Evolutionary conservation across 2,113 vertebrate genomes (phyloP).

Genomic region (Setophaga petechia): DNA sequence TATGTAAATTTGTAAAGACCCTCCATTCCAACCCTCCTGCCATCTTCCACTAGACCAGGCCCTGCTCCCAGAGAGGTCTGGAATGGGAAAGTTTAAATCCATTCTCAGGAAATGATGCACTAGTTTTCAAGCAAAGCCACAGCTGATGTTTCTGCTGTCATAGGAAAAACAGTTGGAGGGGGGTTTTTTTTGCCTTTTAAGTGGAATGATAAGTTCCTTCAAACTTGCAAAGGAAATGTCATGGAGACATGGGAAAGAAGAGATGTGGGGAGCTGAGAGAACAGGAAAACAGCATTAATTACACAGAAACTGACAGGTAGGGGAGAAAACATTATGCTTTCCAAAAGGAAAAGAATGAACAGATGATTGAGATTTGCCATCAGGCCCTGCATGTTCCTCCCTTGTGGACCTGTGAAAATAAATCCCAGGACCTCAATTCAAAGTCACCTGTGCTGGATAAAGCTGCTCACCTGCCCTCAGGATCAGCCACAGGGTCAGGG

Average conservation of each 20-base stretch:
- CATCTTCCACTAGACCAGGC: neutral
- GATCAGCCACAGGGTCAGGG: accelerated
- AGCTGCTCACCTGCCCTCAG: neutral
- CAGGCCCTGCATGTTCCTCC: neutral
- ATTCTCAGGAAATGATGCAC: neutral
- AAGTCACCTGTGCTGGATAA: neutral
- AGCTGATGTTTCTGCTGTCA: neutral
- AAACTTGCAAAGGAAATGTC: neutral
- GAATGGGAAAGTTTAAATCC: neutral
- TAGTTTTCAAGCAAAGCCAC: neutral
- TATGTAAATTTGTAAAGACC: neutral
- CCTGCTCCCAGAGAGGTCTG: neutral
- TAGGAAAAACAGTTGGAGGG: neutral
- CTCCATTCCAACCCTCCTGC: neutral
- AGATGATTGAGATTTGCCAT: neutral
- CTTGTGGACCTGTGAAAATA: neutral
- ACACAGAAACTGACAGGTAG: neutral
- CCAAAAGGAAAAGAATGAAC: neutral
- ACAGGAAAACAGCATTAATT: neutral
- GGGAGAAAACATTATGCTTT: neutral
- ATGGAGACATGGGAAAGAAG: neutral
- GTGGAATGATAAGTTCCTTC: neutral
- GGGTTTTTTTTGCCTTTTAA: neutral
- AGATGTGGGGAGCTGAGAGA: neutral
- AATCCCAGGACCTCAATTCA: neutral